phyloP scores from a whole-genome alignment of 2,888 invertebrate genomes.

The Troglohyphantes excavatus region DNA sequence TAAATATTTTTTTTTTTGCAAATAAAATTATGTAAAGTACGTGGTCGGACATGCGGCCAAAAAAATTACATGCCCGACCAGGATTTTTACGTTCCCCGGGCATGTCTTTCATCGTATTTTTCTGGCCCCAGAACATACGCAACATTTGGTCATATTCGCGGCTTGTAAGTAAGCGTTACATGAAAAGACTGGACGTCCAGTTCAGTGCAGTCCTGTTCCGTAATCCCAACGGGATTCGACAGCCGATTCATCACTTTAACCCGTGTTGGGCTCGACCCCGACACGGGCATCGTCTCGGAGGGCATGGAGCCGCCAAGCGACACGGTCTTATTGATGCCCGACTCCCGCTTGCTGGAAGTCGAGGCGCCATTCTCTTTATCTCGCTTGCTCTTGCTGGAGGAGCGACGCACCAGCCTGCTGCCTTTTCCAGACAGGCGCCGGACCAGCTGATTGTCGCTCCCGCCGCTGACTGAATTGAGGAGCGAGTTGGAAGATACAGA shows the following conservation, averaged over 20 bases:
- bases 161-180: conserved; percentile 84
- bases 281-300: conserved; percentile 45
- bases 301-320: conserved; percentile 38
- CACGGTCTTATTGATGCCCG: conserved; percentile 30
- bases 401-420: conserved; percentile 84
- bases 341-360: conserved; percentile 80
- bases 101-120: too few relatives aligned
- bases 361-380: conserved; percentile 84
- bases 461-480: conserved; percentile 84
- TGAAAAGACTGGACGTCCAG: conserved; percentile 84
- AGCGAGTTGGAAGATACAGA: conserved; percentile 83
- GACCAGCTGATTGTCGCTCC: conserved; percentile 79
- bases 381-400: conserved; percentile 84
- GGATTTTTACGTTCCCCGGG: too few relatives aligned
- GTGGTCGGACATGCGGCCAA: too few relatives aligned
- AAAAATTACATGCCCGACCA: too few relatives aligned
- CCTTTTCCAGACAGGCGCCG: conserved; percentile 84
- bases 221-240: conserved; percentile 79
- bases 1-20: too few relatives aligned
- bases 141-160: conserved; percentile 83
- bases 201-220: conserved; percentile 84
- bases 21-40: too few relatives aligned
- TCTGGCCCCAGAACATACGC: background rate
- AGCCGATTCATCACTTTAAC: conserved; percentile 53
- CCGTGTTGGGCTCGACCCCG: conserved; percentile 65